Evolutionary conservation across 2,888 invertebrate species (phyloP), one percentile per base, ranked within the genome.

Genomic region (Seira musarum): DNA sequence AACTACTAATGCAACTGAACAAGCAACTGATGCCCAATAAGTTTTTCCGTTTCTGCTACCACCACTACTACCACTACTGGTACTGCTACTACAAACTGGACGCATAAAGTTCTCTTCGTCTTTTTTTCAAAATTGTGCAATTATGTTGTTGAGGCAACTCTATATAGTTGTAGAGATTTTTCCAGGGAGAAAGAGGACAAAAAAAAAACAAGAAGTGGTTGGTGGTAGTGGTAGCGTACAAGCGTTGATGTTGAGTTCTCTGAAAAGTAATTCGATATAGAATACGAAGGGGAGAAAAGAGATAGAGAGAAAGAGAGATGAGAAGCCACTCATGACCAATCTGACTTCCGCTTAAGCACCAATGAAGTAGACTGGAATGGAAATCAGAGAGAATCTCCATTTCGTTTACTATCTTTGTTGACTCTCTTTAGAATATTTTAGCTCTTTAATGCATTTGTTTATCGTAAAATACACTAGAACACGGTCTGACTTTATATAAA

Each of bases 321-420:
- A 73, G 73, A 68, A 79, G 79, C 79, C 73, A 79, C 79, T 79
- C 79, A 79, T 79, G 79, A 73, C 79, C 79, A 68, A 79, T 73
- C 79, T 79, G 79, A 79, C 79, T 79, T 79, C 79, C 79, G 79
- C 72, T 72, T 68, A 79, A 79, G 79, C 73, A 79, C 73, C 79
- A 79, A 79, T 73, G 73, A 79, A 79, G 73, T 73, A 79, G 79
- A 79, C 73, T 79, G 73, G 64, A 79, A 79, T 73, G 79, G 73
- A 79, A 79, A 73, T 79, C 79, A 79, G 79, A 68, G 68, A 35
- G n/a, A n/a, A 73, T 79, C 79, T 73, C 73, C 73, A 68, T 78
- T 49, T 67, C 69, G 65, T 60, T 67, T 65, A 30, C 71, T 72
- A 49, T 72, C 79, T 21, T 77, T 70, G 60, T 10, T 46, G 13